Evolutionary conservation across 2,888 invertebrate genomes (phyloP).

Genomic region (Reticulitermes lucifugus): DNA sequence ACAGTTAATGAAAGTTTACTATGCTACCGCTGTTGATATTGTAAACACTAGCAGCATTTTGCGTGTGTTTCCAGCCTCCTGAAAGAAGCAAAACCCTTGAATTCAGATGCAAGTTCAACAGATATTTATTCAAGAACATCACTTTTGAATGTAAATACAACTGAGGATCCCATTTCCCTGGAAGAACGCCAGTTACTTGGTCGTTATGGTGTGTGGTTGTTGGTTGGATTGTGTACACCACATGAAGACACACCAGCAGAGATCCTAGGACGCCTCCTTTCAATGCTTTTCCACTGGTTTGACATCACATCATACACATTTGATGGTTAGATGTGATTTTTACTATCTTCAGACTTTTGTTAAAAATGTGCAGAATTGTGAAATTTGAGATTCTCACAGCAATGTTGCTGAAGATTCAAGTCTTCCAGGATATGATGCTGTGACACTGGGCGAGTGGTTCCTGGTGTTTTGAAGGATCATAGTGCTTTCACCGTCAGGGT

Average conservation of each 20-base stretch:
- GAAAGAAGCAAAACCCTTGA: constrained; percentile 90
- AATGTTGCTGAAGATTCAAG: too few species aligned
- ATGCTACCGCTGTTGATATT: neutral
- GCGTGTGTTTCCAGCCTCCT: constrained; percentile 73
- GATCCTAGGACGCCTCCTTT: constrained; percentile 89
- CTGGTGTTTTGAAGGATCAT: too few species aligned
- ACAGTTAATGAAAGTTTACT: neutral
- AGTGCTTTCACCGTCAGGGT: too few species aligned
- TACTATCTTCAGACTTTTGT: too few species aligned
- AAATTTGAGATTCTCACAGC: too few species aligned
- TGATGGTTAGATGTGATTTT: constrained; percentile 74
- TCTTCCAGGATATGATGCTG: too few species aligned
- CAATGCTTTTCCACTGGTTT: constrained; percentile 99
- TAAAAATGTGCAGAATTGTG: too few species aligned
- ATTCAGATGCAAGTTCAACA: constrained; percentile 71
- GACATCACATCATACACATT: constrained; percentile 97
- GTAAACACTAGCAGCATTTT: neutral
- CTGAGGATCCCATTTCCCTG: constrained; percentile 76
- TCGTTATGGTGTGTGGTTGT: constrained; percentile 96
- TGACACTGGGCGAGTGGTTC: too few species aligned
- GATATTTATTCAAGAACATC: constrained; percentile 61
- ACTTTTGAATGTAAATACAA: constrained; percentile 60
- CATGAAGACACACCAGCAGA: constrained; percentile 81
- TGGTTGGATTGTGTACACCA: constrained; percentile 92
- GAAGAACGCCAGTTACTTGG: constrained; percentile 93